Percentiles rank a stretch among this genome's conserved stretches.
phyloP scores from a whole-genome alignment of 2,888 invertebrate species.

The Glaucopsyche alexis region DNA sequence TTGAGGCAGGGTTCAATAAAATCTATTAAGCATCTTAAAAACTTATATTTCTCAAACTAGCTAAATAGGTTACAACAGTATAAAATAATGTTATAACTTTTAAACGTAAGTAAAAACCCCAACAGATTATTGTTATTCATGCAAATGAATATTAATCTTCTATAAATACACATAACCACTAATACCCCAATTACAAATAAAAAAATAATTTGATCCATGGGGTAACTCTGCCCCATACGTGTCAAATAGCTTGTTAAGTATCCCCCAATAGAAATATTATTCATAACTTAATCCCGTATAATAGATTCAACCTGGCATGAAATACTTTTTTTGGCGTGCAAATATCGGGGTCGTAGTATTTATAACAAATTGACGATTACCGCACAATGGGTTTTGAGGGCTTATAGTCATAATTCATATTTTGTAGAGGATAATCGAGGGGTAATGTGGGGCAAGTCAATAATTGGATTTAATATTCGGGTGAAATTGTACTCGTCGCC shows the following conservation, averaged over 20 bases:
- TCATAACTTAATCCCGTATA: constrained; percentile 78
- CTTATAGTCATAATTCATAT: constrained; percentile 75
- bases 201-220: constrained; percentile 15
- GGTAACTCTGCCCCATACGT: constrained; percentile 48
- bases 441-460: constrained; percentile 61
- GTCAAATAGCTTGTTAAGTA: constrained; percentile 75
- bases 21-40: too few relatives aligned
- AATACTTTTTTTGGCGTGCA: constrained; percentile 58
- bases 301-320: constrained; percentile 79
- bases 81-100: too few relatives aligned
- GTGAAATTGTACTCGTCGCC: constrained; percentile 75
- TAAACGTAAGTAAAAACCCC: not conserved
- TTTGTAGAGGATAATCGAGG: constrained; percentile 69
- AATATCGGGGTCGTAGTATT: constrained; percentile 65
- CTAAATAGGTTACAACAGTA: not conserved
- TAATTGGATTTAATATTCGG: constrained; percentile 80
- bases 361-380: constrained; percentile 67
- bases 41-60: not conserved
- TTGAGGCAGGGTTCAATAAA: too few relatives aligned
- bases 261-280: constrained; percentile 76
- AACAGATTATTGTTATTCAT: not conserved
- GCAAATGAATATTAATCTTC: not conserved
- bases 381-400: constrained; percentile 65
- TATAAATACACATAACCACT: constrained; percentile 22
- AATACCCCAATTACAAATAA: constrained; percentile 28